Evolutionary conservation across 2,797 vertebrate species (phyloP), one percentile per base, ranked within the genome.

Genomic region (Rhabdomys pumilio): DNA sequence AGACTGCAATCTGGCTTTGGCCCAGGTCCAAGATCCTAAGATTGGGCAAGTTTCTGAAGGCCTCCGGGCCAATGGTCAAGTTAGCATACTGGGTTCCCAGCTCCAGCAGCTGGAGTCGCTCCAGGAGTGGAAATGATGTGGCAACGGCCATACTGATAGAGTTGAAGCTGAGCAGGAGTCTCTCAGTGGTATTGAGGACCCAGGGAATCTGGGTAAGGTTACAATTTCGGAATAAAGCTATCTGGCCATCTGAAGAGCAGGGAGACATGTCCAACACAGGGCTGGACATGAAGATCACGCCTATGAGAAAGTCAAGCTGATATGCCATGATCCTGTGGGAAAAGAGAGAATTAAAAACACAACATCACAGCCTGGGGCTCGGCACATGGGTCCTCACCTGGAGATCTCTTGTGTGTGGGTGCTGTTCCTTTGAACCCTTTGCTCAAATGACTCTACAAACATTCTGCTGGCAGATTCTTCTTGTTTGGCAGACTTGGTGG

Each of bases 21-120:
- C 98, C 98, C 14, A 99, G 98, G 80, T 99, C 98, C 92, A 99
- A 97, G 44, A 80, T 0, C 10, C 1, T 89, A 92, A 99, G 97
- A 4, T 98, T 99, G 63, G 98, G 98, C 97, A 99, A 97, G 72
- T 98, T 98, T 91, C 97, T 98, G 98, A 99, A 99, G 4, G 99
- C 98, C n/a, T 98, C 98, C 96, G 97, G 98, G 93, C 97, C 98
- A 57, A 99, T 97, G 17, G 93, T 86, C 7, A 99, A 96, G n/a
- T 96, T 92, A 2, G 97, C 97, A 0, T 20, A 0, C 81, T 99
- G 99, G 0, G 0, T 0, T n/a, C 98, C 98, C 0, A 99, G 97
- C 91, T 98, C 98, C 73, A 99, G 83, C 7, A 97, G 0, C 1
- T 76, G 6, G 79, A 99, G 98, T 85, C 90, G 89, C 47, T 98